These are phyloP conservation scores for Rhamnusium bicolor DNA, from an alignment of 2,888 invertebrate genomes.

Conservation along the genomic window DNA sequence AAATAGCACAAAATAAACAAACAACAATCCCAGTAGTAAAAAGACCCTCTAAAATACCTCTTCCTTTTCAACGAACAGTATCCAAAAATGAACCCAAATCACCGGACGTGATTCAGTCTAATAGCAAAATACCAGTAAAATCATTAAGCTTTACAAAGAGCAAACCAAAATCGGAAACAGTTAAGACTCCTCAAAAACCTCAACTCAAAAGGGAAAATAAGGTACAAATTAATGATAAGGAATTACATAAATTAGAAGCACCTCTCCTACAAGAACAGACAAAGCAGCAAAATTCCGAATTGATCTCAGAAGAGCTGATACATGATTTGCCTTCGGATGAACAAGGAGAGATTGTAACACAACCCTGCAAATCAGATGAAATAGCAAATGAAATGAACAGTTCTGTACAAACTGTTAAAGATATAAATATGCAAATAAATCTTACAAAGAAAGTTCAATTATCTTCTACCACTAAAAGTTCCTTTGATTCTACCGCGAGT, in stretches of 20 bases:
- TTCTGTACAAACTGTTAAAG: conserved; percentile 54
- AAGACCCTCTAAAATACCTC: conserved; percentile 67
- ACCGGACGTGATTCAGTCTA: conserved; percentile 47
- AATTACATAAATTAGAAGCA: not conserved
- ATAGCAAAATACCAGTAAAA: conserved; percentile 65
- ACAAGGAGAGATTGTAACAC: conserved; percentile 40
- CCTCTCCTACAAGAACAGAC: too few species aligned
- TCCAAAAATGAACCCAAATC: conserved; percentile 60
- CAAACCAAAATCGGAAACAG: not conserved
- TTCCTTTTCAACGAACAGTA: conserved; percentile 63
- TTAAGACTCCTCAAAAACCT: not conserved
- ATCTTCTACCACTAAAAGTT: conserved; percentile 61
- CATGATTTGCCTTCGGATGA: not conserved
- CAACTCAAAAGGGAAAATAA: conserved; percentile 11
- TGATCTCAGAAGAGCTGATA: not conserved
- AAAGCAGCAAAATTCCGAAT: not conserved
- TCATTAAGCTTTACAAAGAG: conserved; percentile 7
- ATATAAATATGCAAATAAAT: conserved; percentile 51
- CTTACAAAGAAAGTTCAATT: conserved; percentile 49
- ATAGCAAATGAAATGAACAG: conserved; percentile 56
- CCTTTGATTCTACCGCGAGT: conserved; percentile 66
- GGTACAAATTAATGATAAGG: not conserved
- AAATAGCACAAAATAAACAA: conserved; percentile 64
- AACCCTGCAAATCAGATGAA: conserved; percentile 25
- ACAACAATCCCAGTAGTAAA: conserved; percentile 56